Evolutionary conservation across 64 coral and sea anemone genomes (phyloP), one percentile per base, ranked within the genome.

Genomic region (Exaiptasia diaphana): DNA sequence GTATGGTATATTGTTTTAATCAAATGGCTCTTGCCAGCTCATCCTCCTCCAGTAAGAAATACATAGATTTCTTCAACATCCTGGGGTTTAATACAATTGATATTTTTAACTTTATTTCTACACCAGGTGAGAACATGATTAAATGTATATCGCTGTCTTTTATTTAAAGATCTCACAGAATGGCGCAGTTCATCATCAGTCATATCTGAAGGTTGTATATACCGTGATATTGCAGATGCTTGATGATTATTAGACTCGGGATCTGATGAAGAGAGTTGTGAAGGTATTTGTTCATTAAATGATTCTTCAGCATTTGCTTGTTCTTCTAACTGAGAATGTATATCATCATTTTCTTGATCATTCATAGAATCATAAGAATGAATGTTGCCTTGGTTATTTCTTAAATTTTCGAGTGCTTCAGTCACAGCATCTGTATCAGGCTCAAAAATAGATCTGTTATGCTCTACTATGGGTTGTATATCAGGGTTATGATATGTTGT

Each of bases 391-490:
- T 69, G 65, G n/a, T 69, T 69, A 15, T 69, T 69, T 42, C 65
- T 36, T 69, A 69, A 31, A 18, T 20, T 42, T 69, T 69, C 65
- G 18, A 69, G 65, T 38, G 65, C 65, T 42, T 69, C 65, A 35
- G 65, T 22, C 7, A 69, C 65, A 28, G 65, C 65, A 69, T 69
- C 65, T 69, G 32, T 9, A 69, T 69, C 65, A 17, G 65, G 27
- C 38, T 69, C 65, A 69, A 69, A 69, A 22, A 69, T 38, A 32
- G 71, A 75, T 22, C 71, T 75, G 25, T 75, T 75, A 22, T 42
- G 65, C 12, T 69, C 65, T 69, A 69, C 65, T 38, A 69, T 69
- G 12, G 32, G 33, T 69, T 69, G 65, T 28, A 69, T 42, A 37
- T 32, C 39, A 69, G 65, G 65, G 3, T 69, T 21, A 69, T 69